These are phyloP conservation scores for Forpus xanthops DNA, from an alignment of 2,797 vertebrate genomes.

Conservation along the genomic window DNA sequence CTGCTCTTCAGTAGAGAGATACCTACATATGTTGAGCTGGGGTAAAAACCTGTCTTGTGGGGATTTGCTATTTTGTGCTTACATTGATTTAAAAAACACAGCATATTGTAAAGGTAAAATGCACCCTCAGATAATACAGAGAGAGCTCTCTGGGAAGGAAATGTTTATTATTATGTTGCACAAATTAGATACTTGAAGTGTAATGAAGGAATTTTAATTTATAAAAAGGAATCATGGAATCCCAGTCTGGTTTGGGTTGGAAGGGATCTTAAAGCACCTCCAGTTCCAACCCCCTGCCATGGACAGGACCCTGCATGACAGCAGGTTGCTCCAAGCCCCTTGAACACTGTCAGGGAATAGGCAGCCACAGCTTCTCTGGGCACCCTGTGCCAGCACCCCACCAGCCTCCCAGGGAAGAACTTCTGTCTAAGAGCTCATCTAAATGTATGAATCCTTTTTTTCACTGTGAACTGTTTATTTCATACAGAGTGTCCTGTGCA, in stretches of 20 bases:
- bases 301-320: neutral
- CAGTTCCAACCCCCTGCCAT: neutral
- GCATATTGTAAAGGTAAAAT: neutral
- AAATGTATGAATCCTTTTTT: neutral
- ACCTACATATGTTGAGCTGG: neutral
- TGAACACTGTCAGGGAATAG: neutral
- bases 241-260: neutral
- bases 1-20: rapidly evolving
- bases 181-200: neutral
- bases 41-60: neutral
- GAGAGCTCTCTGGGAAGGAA: neutral
- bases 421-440: neutral
- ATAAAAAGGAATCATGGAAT: neutral
- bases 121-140: neutral
- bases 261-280: neutral
- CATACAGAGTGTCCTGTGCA: neutral
- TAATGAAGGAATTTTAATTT: neutral
- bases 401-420: too few relatives aligned
- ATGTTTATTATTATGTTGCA: neutral
- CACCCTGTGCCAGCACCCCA: neutral
- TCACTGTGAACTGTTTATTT: neutral
- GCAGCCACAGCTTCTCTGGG: neutral
- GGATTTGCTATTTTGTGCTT: neutral
- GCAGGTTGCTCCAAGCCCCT: neutral
- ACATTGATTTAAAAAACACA: neutral